These are phyloP conservation scores for Myotis daubentonii DNA, from an alignment of 2,797 vertebrate species.

Conservation along the genomic window DNA sequence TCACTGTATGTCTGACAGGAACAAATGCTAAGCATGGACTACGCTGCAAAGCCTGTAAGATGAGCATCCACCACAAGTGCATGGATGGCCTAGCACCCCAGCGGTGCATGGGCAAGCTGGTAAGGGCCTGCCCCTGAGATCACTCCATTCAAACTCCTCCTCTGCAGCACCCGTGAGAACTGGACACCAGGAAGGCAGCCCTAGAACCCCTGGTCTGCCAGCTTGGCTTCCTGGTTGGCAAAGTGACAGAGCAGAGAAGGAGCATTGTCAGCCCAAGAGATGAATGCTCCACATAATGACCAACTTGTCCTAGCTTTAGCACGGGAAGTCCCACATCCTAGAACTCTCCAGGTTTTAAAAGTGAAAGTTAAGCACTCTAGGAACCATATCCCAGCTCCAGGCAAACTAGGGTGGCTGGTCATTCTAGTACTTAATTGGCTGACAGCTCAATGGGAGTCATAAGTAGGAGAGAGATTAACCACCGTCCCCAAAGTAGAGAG, in stretches of 20 bases:
- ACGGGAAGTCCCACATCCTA: not conserved
- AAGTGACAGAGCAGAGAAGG: not conserved
- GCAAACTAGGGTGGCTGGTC: not conserved
- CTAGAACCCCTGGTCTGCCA: not conserved
- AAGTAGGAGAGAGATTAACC: not conserved
- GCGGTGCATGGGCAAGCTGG: conserved; percentile 99
- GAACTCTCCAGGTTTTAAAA: not conserved
- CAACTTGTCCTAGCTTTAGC: not conserved
- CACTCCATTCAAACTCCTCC: not conserved
- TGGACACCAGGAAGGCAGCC: not conserved
- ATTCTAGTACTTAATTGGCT: not conserved
- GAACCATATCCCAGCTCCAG: not conserved
- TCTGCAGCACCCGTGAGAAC: not conserved
- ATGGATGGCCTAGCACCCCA: conserved; percentile 92
- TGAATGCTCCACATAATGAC: not conserved
- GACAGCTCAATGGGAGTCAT: not conserved
- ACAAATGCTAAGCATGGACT: conserved; percentile 96
- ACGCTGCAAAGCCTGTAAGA: conserved; percentile 98
- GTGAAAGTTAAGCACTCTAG: not conserved
- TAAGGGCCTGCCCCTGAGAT: conserved; percentile 82
- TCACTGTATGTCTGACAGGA: conserved; percentile 87
- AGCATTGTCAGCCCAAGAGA: not conserved
- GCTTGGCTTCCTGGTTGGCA: not conserved
- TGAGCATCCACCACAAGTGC: conserved; percentile 99
- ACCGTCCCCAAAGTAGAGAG: not conserved